Evolutionary conservation across 92 coral and sea anemone species (phyloP), one percentile per base, ranked within the genome.

Genomic region (Epizoanthus ramosus): DNA sequence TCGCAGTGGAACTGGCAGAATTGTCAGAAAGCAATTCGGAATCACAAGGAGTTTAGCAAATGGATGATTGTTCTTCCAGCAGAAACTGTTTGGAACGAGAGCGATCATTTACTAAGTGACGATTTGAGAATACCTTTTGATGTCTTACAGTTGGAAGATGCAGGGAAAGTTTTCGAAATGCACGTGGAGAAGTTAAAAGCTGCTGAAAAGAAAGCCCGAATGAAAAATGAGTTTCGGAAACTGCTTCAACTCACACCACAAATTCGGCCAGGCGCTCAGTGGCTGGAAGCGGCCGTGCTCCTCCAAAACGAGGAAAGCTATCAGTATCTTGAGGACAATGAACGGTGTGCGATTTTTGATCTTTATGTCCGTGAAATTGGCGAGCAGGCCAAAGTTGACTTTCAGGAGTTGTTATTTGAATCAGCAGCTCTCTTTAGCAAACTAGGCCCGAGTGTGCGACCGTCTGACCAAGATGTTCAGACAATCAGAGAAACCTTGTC

Each of bases 241-340:
- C 93, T 97, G 31, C 87, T 97, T 66, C 98, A 94, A 82, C 89
- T 97, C 14, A 97, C 99, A 15, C 98, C 99, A 7, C 90, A 97
- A 83, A 97, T 97, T 85, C 93, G 94, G 33, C 99, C 99, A 3
- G 99, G 99, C 5, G 91, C 97, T 13, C 92, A 84, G 56, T 97
- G 99, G 99, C 84, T 87, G 5, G 99, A 97, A 17, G 92, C 95
- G 0, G 95, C 93, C 9, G 87, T 93, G 5, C 75, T 92, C 18
- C 83, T 97, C 3, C 91, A 94, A 67, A 97, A 97, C 81, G 99
- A 97, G 64, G 99, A 97, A 80, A 94, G 99, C 72, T 97, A 89
- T 85, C 90, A 92, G 85, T 97, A 97, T 68, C 67, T 97, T 4
- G 90, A 90, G 70, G 95, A 97, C 66, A 50, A 89, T 15, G 99